Percentiles rank a stretch among this genome's conserved stretches.
phyloP scores from a whole-genome alignment of 1,140 invertebrate genomes.

The Drosophila erecta region DNA sequence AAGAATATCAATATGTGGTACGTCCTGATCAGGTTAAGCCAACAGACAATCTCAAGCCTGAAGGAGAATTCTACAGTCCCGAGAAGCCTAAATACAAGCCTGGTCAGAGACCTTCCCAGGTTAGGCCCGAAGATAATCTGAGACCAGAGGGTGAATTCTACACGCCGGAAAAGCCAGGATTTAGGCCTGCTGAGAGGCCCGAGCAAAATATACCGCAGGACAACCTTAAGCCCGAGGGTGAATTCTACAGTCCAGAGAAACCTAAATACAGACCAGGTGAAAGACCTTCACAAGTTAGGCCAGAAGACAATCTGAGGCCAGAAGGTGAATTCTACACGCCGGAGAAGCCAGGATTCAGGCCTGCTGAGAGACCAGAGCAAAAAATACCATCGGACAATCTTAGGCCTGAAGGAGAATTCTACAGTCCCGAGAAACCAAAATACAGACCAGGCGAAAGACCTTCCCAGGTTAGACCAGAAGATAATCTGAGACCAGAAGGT shows the following conservation, averaged over 20 bases:
- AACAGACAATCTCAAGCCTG: conserved; percentile 85
- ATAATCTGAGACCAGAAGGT: neutral
- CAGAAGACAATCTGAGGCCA: too few species aligned
- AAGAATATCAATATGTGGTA: conserved; percentile 5
- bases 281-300: too few species aligned
- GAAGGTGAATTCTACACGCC: too few species aligned
- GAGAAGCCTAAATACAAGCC: neutral
- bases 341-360: conserved; percentile 84
- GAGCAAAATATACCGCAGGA: neutral
- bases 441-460: neutral
- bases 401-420: conserved; percentile 1
- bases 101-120: neutral
- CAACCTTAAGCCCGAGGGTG: neutral
- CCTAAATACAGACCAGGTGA: too few species aligned
- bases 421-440: neutral
- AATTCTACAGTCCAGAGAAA: neutral
- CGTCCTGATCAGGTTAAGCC: neutral
- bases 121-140: neutral
- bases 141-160: conserved; percentile 1
- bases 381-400: conserved; percentile 77
- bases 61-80: conserved; percentile 5
- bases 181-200: neutral
- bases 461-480: neutral
- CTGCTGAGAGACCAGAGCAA: conserved; percentile 58
- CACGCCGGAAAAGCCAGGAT: conserved; percentile 2